Evolutionary conservation across 2,888 invertebrate genomes (phyloP).

Genomic region (Pherbina coryleti): DNA sequence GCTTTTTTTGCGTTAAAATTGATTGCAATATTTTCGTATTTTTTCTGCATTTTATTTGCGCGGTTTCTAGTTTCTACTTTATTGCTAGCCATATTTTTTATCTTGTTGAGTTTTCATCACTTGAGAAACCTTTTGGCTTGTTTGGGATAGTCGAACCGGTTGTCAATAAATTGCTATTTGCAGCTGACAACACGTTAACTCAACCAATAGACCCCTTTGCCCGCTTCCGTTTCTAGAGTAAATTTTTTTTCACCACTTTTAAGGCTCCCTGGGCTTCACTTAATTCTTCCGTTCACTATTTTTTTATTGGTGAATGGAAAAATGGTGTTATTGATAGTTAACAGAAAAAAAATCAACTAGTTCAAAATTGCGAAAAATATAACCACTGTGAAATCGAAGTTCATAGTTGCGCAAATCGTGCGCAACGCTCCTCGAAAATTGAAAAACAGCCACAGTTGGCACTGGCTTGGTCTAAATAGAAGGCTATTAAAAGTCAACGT

Average conservation of each 20-base stretch:
- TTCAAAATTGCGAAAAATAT: neutral
- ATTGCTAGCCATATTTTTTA: neutral
- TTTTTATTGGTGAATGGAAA: conserved; percentile 11
- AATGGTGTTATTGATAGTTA: neutral
- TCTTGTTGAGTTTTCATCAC: neutral
- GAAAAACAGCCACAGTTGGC: neutral
- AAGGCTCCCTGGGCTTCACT: neutral
- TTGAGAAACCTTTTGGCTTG: neutral
- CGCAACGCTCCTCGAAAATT: neutral
- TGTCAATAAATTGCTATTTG: conserved; percentile 15
- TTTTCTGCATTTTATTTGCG: conserved; percentile 1
- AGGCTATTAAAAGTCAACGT: neutral
- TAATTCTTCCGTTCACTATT: neutral
- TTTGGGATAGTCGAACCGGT: conserved; percentile 17
- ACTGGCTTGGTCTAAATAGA: neutral
- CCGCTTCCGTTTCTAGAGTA: neutral
- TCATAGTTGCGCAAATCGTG: neutral
- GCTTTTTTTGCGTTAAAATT: neutral
- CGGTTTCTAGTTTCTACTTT: neutral
- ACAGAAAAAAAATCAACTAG: neutral
- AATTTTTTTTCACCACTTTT: neutral
- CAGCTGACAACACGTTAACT: conserved; percentile 5
- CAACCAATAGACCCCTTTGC: conserved; percentile 3
- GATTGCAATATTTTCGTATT: neutral
- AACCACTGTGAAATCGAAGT: neutral